These are phyloP conservation scores for Odocoileus hemionus DNA, from an alignment of 2,113 vertebrate species.

Conservation along the genomic window DNA sequence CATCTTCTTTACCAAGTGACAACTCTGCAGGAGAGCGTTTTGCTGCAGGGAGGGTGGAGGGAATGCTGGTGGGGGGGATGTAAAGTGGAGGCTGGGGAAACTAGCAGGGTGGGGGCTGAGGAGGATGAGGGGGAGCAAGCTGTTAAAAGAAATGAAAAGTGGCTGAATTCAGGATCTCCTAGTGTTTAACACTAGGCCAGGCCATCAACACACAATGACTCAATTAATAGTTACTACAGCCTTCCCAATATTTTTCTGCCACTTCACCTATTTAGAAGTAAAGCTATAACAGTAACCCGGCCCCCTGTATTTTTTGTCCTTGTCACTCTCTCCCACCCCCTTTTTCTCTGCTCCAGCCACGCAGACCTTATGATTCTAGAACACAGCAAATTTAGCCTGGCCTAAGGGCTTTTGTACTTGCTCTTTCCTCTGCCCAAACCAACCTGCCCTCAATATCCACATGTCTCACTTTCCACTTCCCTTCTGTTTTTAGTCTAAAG, in stretches of 20 bases:
- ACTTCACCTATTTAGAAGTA: background rate
- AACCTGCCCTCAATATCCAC: background rate
- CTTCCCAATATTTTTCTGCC: background rate
- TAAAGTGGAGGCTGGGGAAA: background rate
- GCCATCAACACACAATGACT: background rate
- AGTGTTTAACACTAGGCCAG: background rate
- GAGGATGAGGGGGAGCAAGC: background rate
- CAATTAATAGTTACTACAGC: background rate
- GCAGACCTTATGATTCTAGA: background rate
- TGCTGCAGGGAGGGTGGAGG: background rate
- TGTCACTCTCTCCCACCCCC: background rate
- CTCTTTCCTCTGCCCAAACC: background rate
- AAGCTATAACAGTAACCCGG: background rate
- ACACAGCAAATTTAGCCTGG: background rate
- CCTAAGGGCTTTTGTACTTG: background rate
- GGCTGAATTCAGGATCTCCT: background rate
- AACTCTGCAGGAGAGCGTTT: background rate
- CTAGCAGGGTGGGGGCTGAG: background rate
- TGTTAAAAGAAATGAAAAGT: background rate
- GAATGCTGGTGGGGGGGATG: background rate
- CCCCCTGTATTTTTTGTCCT: background rate
- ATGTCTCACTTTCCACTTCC: background rate
- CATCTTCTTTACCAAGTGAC: constrained; percentile 28
- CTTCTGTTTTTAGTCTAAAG: background rate
- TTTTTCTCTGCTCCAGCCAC: background rate